Percentiles rank a stretch among this genome's conserved stretches.
phyloP scores from a whole-genome alignment of 2,113 vertebrate species.

The Trichomycterus rosablanca region DNA sequence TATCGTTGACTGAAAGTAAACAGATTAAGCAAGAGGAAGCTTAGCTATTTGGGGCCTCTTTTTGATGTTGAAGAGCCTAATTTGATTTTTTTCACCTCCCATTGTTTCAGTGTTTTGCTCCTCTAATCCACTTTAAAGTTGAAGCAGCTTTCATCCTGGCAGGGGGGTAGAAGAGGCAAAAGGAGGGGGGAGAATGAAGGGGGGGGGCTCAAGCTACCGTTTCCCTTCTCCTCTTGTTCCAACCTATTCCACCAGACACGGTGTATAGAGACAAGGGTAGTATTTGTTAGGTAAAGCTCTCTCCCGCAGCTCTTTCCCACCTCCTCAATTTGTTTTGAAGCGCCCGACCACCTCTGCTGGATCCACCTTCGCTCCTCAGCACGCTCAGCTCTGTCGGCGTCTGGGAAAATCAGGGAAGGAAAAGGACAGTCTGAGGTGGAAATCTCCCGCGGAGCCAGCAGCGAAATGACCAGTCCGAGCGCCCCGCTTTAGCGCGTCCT shows the following conservation, averaged over 20 bases:
- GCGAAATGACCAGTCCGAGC: conserved; percentile 79
- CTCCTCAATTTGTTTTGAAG: neutral
- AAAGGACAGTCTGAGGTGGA: conserved; percentile 59
- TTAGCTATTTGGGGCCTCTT: conserved; percentile 61
- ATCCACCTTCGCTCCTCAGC: neutral
- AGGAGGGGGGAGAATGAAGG: neutral
- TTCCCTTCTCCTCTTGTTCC: conserved; percentile 26
- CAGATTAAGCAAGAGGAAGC: conserved; percentile 72
- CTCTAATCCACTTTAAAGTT: conserved; percentile 79
- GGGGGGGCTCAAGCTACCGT: conserved; percentile 20
- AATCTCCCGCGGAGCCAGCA: conserved; percentile 71
- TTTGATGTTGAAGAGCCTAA: conserved; percentile 76
- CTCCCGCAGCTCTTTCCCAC: no score
- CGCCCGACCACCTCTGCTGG: neutral
- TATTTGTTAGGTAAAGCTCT: neutral
- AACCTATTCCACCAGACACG: neutral
- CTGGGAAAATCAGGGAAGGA: conserved; percentile 19
- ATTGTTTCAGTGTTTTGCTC: conserved; percentile 75
- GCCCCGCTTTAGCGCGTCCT: conserved; percentile 79
- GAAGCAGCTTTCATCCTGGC: conserved; percentile 68
- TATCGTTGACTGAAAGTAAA: conserved; percentile 69
- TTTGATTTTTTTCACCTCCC: conserved; percentile 77
- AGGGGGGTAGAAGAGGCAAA: conserved; percentile 34
- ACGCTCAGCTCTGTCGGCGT: conserved; percentile 3
- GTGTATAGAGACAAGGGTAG: conserved; percentile 34